Evolutionary conservation across 1,140 invertebrate species (phyloP).

Genomic region (Scylla paramamosain): DNA sequence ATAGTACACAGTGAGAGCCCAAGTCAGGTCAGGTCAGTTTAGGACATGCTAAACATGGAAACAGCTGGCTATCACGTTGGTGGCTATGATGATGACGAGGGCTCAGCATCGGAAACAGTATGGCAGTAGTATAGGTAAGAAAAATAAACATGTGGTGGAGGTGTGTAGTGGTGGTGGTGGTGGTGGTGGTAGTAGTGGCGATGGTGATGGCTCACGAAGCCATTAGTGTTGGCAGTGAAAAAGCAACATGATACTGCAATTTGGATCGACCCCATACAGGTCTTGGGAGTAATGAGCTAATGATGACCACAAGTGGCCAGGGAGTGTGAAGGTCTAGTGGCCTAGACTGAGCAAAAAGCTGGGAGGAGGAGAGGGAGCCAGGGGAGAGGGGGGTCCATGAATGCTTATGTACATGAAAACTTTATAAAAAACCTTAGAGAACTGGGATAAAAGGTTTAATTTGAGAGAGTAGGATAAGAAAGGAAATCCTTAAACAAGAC

Average conservation of each 20-base stretch:
- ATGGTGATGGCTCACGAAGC: constrained; percentile 54
- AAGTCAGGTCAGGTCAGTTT: constrained; percentile 76
- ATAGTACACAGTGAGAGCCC: constrained; percentile 75
- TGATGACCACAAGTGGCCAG: constrained; percentile 63
- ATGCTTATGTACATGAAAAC: constrained; percentile 71
- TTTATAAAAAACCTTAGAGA: constrained; percentile 51
- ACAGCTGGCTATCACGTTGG: constrained; percentile 73
- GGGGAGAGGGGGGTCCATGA: constrained; percentile 32
- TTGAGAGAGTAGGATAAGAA: constrained; percentile 68
- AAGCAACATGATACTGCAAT: constrained; percentile 63
- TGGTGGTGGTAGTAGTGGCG: constrained; percentile 38
- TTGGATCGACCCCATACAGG: constrained; percentile 58
- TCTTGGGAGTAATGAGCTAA: constrained; percentile 59
- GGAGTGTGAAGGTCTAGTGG: constrained; percentile 57
- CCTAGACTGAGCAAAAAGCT: constrained; percentile 53
- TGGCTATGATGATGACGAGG: constrained; percentile 71
- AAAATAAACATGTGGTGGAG: constrained; percentile 58
- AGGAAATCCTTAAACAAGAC: constrained; percentile 73
- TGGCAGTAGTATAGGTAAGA: constrained; percentile 57
- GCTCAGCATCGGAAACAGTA: constrained; percentile 75
- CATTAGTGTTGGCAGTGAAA: constrained; percentile 61
- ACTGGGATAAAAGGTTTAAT: constrained; percentile 53
- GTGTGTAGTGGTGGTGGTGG: constrained; percentile 26
- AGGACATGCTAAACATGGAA: constrained; percentile 73
- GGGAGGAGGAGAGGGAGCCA: constrained; percentile 27